A percentile compares a stretch with the other conserved stretches of the same genome.
Conservation (phyloP, 2,888 invertebrate species). For the Drosophila aldrichi region DNA sequence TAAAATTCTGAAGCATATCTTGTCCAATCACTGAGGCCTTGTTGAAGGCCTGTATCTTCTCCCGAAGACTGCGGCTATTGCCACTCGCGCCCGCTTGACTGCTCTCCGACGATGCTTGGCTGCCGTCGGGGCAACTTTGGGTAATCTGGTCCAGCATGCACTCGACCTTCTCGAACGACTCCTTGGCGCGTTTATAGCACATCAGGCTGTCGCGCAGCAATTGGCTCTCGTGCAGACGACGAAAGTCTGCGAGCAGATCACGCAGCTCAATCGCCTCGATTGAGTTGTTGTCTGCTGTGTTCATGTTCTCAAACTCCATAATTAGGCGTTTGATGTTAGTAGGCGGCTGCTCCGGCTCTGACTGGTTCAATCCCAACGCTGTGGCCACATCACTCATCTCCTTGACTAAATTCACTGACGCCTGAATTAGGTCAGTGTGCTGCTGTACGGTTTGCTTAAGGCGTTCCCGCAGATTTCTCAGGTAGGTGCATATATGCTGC, state of each 20-base stretch:
- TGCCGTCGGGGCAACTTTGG: background rate
- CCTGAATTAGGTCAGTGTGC: conserved; percentile 62
- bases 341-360: conserved; percentile 19
- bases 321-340: conserved; percentile 71
- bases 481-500: conserved; percentile 65
- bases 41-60: conserved; percentile 71
- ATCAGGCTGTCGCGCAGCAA: conserved; percentile 66
- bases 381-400: conserved; percentile 73
- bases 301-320: conserved; percentile 64
- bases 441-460: conserved; percentile 57
- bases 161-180: conserved; percentile 67
- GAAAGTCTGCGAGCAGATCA: conserved; percentile 62
- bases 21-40: conserved; percentile 40
- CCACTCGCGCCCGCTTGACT: conserved; percentile 7
- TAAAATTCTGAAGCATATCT: conserved; percentile 52
- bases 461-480: conserved; percentile 67
- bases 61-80: conserved; percentile 52
- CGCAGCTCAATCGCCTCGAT: conserved; percentile 51
- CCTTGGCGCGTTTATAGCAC: conserved; percentile 68
- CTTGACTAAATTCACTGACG: conserved; percentile 66
- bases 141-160: conserved; percentile 32
- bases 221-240: conserved; percentile 66
- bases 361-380: conserved; percentile 26
- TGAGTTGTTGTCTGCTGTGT: conserved; percentile 19
- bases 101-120: background rate